phyloP scores from a whole-genome alignment of 2,113 vertebrate genomes.

The Pachypanchax playfairii region DNA sequence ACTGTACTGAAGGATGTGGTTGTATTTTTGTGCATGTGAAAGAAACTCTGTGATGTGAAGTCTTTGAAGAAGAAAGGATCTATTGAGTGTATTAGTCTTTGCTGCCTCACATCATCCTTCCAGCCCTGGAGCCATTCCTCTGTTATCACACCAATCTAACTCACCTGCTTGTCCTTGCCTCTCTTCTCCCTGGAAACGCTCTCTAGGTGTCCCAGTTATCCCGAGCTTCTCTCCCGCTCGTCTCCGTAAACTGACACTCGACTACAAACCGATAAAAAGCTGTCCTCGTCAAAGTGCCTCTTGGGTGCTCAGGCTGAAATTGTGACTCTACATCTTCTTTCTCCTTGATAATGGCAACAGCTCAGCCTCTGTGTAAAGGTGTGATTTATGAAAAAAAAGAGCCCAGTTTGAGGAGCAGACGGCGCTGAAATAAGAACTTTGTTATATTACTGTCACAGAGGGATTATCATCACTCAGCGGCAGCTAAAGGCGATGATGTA shows the following conservation, averaged over 20 bases:
- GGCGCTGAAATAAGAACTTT: conserved; percentile 4
- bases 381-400: conserved; percentile 13
- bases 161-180: conserved; percentile 55
- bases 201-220: conserved; percentile 46
- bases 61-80: conserved; percentile 62
- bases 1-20: conserved; percentile 23
- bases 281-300: conserved; percentile 17
- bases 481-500: conserved; percentile 5
- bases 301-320: conserved; percentile 1
- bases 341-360: not conserved
- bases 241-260: conserved; percentile 45
- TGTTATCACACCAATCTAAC: conserved; percentile 55
- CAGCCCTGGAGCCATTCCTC: conserved; percentile 57
- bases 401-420: conserved; percentile 30
- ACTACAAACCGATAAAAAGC: conserved; percentile 26
- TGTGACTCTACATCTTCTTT: conserved; percentile 9
- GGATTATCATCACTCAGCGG: conserved; percentile 24
- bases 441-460: conserved; percentile 12
- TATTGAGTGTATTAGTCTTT: conserved; percentile 45
- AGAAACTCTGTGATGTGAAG: conserved; percentile 31
- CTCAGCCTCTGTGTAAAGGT: conserved; percentile 22
- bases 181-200: conserved; percentile 34
- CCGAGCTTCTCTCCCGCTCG: conserved; percentile 38
- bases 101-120: conserved; percentile 48
- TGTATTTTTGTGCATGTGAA: conserved; percentile 9